Evolutionary conservation across 2,797 vertebrate genomes (phyloP).

Genomic region (Spea hammondii): DNA sequence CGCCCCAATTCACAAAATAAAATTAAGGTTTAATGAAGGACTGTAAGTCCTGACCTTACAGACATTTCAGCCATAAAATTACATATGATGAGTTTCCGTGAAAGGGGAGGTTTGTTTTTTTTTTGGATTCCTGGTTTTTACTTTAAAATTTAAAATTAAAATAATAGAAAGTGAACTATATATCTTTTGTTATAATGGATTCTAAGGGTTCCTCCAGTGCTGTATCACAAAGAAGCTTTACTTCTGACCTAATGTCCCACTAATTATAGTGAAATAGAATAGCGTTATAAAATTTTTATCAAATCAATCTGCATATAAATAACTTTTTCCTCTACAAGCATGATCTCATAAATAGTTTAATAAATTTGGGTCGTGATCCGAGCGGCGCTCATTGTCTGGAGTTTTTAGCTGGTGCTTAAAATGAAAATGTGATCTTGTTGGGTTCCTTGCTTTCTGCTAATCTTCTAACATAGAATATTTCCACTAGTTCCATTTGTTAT

Average conservation of each 20-base stretch:
- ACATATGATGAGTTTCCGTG: no score
- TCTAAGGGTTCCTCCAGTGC: slow-evolving; percentile 9
- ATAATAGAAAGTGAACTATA: no score
- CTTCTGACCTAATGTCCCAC: slow-evolving; percentile 55
- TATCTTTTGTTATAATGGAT: slow-evolving; percentile 61
- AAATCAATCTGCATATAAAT: slow-evolving; percentile 42
- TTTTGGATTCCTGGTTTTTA: no score
- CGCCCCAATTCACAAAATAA: no score
- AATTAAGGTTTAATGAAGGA: no score
- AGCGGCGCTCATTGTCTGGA: background rate
- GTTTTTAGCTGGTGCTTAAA: slow-evolving; percentile 6
- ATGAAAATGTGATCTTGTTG: background rate
- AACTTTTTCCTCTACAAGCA: slow-evolving; percentile 3
- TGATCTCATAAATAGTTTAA: slow-evolving; percentile 45
- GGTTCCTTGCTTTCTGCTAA: background rate
- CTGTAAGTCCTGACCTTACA: no score
- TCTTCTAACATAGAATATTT: no score
- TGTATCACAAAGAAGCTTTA: slow-evolving; percentile 31
- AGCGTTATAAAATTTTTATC: slow-evolving; percentile 38
- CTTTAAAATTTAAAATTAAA: no score
- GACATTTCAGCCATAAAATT: no score
- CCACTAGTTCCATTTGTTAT: no score
- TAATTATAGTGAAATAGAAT: slow-evolving; percentile 56
- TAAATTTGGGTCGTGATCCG: slow-evolving; percentile 22
- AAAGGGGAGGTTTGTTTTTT: no score